Percentiles rank a stretch among this genome's conserved stretches.
Evolutionary conservation across 2,113 vertebrate genomes (phyloP).

Genomic region (Drymodes brunneopygia): DNA sequence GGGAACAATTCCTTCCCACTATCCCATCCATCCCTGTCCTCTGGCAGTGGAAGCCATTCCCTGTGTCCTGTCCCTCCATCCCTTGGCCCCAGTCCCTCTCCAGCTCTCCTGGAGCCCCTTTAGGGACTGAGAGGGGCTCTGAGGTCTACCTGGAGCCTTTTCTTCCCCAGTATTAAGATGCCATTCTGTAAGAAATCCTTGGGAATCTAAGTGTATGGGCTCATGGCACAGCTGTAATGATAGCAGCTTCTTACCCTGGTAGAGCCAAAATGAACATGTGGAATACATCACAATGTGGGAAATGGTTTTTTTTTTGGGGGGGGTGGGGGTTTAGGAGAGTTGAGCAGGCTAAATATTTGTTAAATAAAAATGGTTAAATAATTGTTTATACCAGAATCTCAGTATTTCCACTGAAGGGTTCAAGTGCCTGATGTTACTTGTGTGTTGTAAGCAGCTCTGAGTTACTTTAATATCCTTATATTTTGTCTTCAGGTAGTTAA

Average conservation of each 20-base stretch:
- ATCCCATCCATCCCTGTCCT: background rate
- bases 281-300: background rate
- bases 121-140: accelerated
- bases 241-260: background rate
- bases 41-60: background rate
- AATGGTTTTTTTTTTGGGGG: background rate
- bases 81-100: background rate
- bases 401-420: background rate
- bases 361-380: background rate
- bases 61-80: accelerated
- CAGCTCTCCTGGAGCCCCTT: background rate
- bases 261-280: background rate
- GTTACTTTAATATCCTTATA: background rate
- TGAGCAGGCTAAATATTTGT: background rate
- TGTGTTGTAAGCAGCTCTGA: background rate
- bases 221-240: background rate
- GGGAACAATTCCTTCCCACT: background rate
- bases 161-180: background rate
- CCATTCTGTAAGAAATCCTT: background rate
- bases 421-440: background rate
- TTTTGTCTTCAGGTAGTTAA: background rate
- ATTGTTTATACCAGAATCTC: background rate
- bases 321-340: background rate
- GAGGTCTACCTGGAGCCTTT: accelerated
- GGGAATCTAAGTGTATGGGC: background rate